Percentiles rank a stretch among this genome's conserved stretches.
phyloP scores from a whole-genome alignment of 2,113 vertebrate genomes.

The Crotalus horridus region DNA sequence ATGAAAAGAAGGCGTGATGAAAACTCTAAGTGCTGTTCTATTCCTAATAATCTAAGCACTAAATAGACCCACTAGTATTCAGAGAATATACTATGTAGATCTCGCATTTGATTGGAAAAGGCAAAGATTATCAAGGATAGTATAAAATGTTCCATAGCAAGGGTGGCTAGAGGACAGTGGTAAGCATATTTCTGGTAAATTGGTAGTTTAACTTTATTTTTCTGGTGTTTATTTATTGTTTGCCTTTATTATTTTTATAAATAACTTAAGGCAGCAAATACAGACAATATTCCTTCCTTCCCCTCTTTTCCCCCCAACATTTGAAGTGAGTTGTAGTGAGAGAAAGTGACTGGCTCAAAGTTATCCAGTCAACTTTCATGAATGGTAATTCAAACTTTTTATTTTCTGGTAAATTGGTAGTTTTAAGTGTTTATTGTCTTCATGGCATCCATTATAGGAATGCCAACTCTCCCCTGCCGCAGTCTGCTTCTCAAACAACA shows the following conservation, averaged over 20 bases:
- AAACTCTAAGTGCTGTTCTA: background rate
- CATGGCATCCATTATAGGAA: background rate
- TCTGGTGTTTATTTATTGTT: background rate
- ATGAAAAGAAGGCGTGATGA: background rate
- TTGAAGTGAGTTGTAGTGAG: background rate
- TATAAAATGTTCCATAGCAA: background rate
- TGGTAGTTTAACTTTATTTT: background rate
- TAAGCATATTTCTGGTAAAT: background rate
- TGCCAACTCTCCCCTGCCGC: background rate
- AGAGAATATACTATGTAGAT: background rate
- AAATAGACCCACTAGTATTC: background rate
- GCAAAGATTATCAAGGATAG: background rate
- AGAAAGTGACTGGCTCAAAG: background rate
- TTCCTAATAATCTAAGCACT: background rate
- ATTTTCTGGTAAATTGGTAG: background rate
- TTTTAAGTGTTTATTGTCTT: background rate
- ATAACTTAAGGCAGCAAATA: background rate
- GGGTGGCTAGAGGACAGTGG: background rate
- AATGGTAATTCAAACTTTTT: background rate
- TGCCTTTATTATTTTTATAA: background rate
- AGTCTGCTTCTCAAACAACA: too few species aligned
- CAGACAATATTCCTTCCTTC: background rate
- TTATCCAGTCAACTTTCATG: background rate
- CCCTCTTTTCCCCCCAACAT: background rate
- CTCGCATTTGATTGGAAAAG: background rate